phyloP scores from a whole-genome alignment of 37 sponge, comb jelly and placozoan genomes.

The Axinella damicornis region DNA sequence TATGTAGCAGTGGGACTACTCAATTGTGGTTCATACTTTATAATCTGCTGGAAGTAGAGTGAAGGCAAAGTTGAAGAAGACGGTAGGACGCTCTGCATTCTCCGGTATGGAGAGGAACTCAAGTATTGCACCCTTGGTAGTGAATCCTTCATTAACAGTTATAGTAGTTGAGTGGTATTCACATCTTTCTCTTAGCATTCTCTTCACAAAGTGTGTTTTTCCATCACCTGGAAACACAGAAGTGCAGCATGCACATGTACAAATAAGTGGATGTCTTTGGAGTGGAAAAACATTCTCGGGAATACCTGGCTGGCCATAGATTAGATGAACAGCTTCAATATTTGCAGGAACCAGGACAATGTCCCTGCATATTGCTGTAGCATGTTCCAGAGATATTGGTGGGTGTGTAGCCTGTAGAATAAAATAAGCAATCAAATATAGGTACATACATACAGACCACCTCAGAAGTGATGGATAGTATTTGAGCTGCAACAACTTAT shows the following conservation, averaged over 20 bases:
- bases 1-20: neutral
- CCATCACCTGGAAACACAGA: constrained; percentile 78
- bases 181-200: constrained; percentile 21
- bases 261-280: no score
- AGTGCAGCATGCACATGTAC: neutral
- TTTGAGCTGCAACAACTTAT: neutral
- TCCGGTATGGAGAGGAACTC: constrained; percentile 43
- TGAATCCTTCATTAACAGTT: constrained; percentile 81
- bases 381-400: neutral
- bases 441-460: no score
- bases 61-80: constrained; percentile 88
- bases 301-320: constrained; percentile 72
- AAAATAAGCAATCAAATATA: no score
- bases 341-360: constrained; percentile 13
- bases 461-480: neutral
- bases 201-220: constrained; percentile 79
- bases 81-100: constrained; percentile 18
- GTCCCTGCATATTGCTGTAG: neutral
- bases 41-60: constrained; percentile 51
- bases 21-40: no score
- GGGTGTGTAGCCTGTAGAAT: no score
- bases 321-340: constrained; percentile 28
- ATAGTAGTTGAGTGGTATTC: constrained; percentile 34
- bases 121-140: constrained; percentile 54
- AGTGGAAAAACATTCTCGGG: no score